Conservation (phyloP, 2,888 invertebrate species). For the Minunthozetes semirufus region DNA sequence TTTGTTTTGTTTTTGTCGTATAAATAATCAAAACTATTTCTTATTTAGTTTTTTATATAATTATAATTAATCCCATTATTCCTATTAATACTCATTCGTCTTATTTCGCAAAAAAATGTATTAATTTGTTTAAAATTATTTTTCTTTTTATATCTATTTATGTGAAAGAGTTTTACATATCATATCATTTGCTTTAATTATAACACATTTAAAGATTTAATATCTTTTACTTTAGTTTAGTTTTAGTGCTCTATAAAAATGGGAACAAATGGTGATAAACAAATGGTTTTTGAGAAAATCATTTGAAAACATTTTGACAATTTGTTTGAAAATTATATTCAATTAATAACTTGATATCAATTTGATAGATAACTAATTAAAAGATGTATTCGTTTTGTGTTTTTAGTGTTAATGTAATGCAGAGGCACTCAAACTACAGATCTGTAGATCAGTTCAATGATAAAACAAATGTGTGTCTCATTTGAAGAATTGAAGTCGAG, state of each 20-base stretch:
- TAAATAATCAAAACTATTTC: constrained; percentile 29
- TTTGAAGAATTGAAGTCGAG: neutral
- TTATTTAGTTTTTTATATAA: constrained; percentile 15
- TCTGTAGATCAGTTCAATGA: constrained; percentile 26
- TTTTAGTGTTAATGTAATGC: constrained; percentile 8
- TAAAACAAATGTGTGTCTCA: neutral
- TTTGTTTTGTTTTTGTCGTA: neutral
- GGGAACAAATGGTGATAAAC: constrained; percentile 1
- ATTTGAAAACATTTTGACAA: neutral
- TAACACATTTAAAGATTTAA: neutral
- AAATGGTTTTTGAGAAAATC: neutral
- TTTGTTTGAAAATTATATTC: constrained; percentile 11
- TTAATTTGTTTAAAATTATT: neutral
- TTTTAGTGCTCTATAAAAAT: constrained; percentile 21
- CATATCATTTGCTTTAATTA: constrained; percentile 1
- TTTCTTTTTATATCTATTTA: neutral
- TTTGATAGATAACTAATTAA: neutral
- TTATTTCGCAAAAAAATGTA: constrained; percentile 1
- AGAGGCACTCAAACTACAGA: constrained; percentile 30
- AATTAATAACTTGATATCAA: neutral
- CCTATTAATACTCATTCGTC: constrained; percentile 22
- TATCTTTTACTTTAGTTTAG: neutral
- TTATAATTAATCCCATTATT: constrained; percentile 31
- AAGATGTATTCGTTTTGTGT: constrained; percentile 8
- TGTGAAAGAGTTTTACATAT: constrained; percentile 26